Conservation (phyloP, 2,113 vertebrate genomes). For the Telmatochromis sp. region DNA sequence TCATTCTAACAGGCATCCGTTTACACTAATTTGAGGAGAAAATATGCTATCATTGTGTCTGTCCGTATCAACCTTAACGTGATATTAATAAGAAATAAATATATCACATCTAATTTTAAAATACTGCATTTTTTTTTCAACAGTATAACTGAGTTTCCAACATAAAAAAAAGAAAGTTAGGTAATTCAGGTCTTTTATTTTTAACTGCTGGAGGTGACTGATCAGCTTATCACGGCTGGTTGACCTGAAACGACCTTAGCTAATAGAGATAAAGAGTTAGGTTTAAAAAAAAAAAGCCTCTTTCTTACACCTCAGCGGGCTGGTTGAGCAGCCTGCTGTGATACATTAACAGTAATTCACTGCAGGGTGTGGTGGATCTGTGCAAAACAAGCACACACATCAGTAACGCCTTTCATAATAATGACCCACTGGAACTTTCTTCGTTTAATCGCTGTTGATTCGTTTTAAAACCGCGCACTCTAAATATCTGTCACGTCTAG, state of each 20-base stretch:
- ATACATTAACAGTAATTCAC: background rate
- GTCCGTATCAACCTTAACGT: fast-evolving
- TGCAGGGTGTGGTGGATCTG: background rate
- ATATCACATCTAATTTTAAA: background rate
- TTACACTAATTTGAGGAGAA: background rate
- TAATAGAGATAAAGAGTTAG: background rate
- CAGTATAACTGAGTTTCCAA: background rate
- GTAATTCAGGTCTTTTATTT: background rate
- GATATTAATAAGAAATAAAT: background rate
- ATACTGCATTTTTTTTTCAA: background rate
- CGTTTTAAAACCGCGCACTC: fast-evolving
- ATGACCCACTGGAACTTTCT: background rate
- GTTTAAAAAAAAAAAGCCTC: background rate
- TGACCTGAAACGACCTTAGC: constrained; percentile 13
- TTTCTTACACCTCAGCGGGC: background rate
- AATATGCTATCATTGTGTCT: background rate
- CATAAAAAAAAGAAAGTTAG: background rate
- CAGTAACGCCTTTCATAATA: background rate
- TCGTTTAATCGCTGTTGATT: background rate
- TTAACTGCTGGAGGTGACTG: background rate
- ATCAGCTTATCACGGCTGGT: background rate
- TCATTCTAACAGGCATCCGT: background rate
- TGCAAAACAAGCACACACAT: background rate
- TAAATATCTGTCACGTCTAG: background rate
- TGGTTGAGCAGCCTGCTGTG: background rate